Evolutionary conservation across 2,113 vertebrate genomes (phyloP), one percentile per base, ranked within the genome.

Genomic region (Percina caprodes): DNA sequence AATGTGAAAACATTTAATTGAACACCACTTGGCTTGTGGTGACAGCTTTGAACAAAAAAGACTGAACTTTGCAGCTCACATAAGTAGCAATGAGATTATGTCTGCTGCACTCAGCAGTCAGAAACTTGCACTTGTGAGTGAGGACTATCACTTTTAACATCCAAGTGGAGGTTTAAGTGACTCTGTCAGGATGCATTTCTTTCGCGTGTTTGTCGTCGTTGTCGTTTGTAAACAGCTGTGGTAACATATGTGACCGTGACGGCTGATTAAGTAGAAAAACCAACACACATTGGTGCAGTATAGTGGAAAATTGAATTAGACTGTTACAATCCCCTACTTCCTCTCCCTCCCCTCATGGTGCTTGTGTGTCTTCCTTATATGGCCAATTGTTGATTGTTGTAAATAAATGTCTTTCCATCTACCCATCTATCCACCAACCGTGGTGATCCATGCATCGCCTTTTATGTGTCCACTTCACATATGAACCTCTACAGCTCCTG

Each of bases 201-300:
- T 82, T 93, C 39, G 49, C 26, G 80, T 90, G 77, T 82, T 86
- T 88, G 82, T 92, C 42, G 67, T 88, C 19, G 83, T 91, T 12
- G 86, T 90, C 33, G 86, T 91, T 88, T 23, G 85, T 92, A 69
- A 85, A 80, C 86, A 79, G 90, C 91, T 85, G 89, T 92, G 88
- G 91, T 92, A 91, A 93, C 79, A 68, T 90, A 71, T 70, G 86
- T 91, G 90, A 91, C 85, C 6, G 89, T 93, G 81, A 88, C 89
- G 84, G 89, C 88, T 87, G 84, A 88, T 56, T 46, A 87, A 73
- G 59, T 88, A 89, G 54, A 90, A 89, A 86, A 87, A 79, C 33
- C n/a, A 69, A 52, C 66, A 87, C 79, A 71, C 49, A 74, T 84
- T 74, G 81, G 91, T 89, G 86, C 82, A 87, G 63, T 91, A 45